Base-by-base conservation (phyloP, 2,888 invertebrate species). In the Tetrapedia diversipes region DNA sequence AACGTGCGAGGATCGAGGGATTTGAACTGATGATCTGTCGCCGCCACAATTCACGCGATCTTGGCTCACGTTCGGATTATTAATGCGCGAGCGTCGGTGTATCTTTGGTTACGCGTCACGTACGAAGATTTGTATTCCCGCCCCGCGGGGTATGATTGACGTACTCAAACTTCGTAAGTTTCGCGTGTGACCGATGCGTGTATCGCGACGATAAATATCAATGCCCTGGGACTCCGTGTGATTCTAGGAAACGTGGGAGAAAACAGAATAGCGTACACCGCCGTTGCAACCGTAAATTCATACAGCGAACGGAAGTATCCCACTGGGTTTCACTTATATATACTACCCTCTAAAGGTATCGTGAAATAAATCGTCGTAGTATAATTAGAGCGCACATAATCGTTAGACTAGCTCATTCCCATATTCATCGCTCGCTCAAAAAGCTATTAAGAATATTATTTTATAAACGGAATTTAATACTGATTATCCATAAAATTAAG, bases 1-100 rank as follows among this genome's bases (percentile, higher is more conserved):
- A 54, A 54, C 71, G 14, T n/a, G n/a, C 65, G 19, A 39, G 27
- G 32, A 54, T 71, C 59, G 54, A 22, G 37, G 60, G 66, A 66
- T 60, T 72, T 54, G 14, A 43, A 4, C 54, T 54, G 47, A 66
- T 72, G 54, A 72, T 51, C 45, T 37, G 59, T 49, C 41, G 24
- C 11, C n/a, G 10, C 34, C 32, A 47, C 60, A 66, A 54, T 60
- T 66, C 66, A 60, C 37, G 39, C 37, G 39, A 66, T 54, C 45
- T 45, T 37, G 54, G 53, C 22, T 66, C 37, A 11, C 47, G 59
- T 45, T 66, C 24, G 39, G 41, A 27, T 60, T 66, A 66, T 39
- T 60, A 60, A 51, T 41, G 39, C 24, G 53, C 11, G 45, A 57
- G 56, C 54, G 19, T 39, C 27, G 32, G 47, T 56, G 60, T 56